Conservation (phyloP, 2,888 invertebrate species). For the Psylliodes chrysocephalus region DNA sequence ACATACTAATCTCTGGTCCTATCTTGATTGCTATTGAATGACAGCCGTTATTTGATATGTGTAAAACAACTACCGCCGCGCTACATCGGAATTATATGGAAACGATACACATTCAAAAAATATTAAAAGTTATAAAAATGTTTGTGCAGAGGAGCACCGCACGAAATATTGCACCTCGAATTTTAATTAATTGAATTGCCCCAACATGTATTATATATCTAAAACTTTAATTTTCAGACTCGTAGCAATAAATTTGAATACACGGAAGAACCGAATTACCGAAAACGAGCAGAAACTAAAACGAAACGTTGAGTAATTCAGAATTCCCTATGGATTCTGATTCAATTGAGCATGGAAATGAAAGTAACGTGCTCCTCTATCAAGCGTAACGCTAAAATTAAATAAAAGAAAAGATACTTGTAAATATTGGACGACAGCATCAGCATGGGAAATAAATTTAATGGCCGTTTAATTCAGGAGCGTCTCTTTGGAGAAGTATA, state of each 20-base stretch:
- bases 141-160: too few relatives aligned
- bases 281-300: not conserved
- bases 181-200: not conserved
- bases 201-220: not conserved
- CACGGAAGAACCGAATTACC: not conserved
- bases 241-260: not conserved
- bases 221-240: not conserved
- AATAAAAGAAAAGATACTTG: not conserved
- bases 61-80: too few relatives aligned
- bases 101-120: too few relatives aligned
- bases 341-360: slow-evolving; percentile 5
- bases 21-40: too few relatives aligned
- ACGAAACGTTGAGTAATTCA: not conserved
- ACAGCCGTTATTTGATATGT: too few relatives aligned
- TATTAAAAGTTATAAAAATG: too few relatives aligned
- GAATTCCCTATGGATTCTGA: not conserved
- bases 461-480: not conserved
- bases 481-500: too few relatives aligned
- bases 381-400: not conserved
- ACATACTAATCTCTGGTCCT: too few relatives aligned
- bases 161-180: too few relatives aligned
- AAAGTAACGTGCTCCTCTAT: not conserved
- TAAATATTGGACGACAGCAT: not conserved
- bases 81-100: too few relatives aligned
- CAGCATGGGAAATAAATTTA: slow-evolving; percentile 1